phyloP scores from a whole-genome alignment of 1,140 invertebrate species.

The Ceratina japonica region DNA sequence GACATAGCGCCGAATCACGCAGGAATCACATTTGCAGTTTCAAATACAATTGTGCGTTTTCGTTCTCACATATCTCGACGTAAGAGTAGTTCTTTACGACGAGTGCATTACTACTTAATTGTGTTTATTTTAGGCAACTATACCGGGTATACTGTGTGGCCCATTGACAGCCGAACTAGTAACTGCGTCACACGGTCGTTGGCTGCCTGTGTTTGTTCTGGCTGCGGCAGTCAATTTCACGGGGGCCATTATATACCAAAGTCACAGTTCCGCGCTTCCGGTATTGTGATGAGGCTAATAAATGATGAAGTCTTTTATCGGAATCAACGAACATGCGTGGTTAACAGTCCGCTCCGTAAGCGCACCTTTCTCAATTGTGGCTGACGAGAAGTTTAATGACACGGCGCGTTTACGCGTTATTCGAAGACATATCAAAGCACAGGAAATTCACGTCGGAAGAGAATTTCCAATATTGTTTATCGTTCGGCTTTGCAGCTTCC shows the following conservation, averaged over 20 bases:
- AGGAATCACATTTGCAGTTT: constrained; percentile 89
- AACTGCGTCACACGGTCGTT: constrained; percentile 85
- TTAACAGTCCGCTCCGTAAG: neutral
- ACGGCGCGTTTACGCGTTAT: constrained; percentile 30
- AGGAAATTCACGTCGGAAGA: constrained; percentile 23
- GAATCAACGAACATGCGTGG: constrained; percentile 5
- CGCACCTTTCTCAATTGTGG: constrained; percentile 8
- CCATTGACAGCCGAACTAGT: constrained; percentile 89
- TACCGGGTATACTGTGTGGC: constrained; percentile 89
- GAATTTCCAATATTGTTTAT: constrained; percentile 17
- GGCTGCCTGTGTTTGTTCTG: constrained; percentile 88
- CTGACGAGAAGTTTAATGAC: constrained; percentile 5
- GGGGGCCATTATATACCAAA: constrained; percentile 88
- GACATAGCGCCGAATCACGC: constrained; percentile 90
- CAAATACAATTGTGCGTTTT: constrained; percentile 86
- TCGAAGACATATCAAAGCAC: constrained; percentile 57
- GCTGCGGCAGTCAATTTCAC: constrained; percentile 88
- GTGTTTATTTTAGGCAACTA: constrained; percentile 82
- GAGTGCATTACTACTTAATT: neutral
- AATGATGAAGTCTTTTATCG: neutral
- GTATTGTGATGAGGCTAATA: constrained; percentile 79
- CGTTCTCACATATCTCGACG: neutral
- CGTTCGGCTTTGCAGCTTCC: constrained; percentile 12
- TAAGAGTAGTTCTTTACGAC: neutral
- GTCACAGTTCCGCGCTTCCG: constrained; percentile 87